These are phyloP conservation scores for Helicoverpa assulta DNA, from an alignment of 2,888 invertebrate genomes.

Conservation along the genomic window DNA sequence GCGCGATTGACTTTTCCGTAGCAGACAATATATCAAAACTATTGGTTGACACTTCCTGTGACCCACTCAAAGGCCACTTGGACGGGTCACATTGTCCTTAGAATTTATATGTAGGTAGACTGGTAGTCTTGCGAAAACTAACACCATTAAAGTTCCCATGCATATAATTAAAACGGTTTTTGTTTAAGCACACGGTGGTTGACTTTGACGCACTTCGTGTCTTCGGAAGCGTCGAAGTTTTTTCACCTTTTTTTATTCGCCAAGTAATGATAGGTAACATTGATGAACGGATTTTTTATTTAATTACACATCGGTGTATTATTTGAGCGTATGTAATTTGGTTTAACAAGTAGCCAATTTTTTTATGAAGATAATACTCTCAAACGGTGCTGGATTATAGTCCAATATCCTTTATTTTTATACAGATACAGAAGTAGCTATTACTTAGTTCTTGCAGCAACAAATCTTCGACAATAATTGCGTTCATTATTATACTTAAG, in stretches of 20 bases:
- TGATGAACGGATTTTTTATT: constrained; percentile 1
- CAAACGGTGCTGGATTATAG: neutral
- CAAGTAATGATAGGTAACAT: neutral
- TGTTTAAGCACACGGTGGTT: neutral
- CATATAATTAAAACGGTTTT: neutral
- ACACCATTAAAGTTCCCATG: neutral
- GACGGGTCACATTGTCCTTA: too few relatives aligned
- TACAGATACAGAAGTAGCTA: neutral
- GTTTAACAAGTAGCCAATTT: neutral
- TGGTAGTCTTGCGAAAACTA: too few relatives aligned
- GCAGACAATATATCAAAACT: too few relatives aligned
- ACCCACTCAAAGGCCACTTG: too few relatives aligned
- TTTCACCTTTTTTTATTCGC: neutral
- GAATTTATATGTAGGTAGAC: too few relatives aligned
- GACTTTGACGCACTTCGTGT: constrained; percentile 8
- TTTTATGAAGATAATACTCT: neutral
- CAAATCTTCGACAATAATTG: neutral
- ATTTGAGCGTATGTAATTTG: constrained; percentile 1
- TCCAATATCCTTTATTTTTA: neutral
- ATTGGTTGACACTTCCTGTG: too few relatives aligned
- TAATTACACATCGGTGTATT: constrained; percentile 8
- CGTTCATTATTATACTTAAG: neutral
- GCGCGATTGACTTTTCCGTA: too few relatives aligned
- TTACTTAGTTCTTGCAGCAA: neutral
- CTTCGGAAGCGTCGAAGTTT: neutral